Evolutionary conservation across 2,888 invertebrate species (phyloP).

Genomic region (Colletes collaris): DNA sequence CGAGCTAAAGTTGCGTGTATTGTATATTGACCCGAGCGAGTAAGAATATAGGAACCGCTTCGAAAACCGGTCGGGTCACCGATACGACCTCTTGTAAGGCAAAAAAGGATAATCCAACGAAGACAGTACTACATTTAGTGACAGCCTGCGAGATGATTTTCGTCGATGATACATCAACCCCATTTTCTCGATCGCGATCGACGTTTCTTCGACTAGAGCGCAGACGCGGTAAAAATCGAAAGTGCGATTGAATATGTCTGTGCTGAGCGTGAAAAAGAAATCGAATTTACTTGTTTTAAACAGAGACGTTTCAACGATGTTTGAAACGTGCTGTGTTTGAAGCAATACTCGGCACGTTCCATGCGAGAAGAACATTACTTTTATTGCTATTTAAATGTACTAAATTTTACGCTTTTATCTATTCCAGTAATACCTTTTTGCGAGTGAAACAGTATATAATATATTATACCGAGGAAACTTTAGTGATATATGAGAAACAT

Average conservation of each 20-base stretch:
- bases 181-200: neutral
- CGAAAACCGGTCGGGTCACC: slow-evolving; percentile 59
- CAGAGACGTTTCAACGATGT: neutral
- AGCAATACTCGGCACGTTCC: slow-evolving; percentile 33
- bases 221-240: slow-evolving; percentile 18
- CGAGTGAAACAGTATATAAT: too few species aligned
- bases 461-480: too few species aligned
- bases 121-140: slow-evolving; percentile 52
- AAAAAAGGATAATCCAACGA: slow-evolving; percentile 35
- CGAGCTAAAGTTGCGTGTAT: slow-evolving; percentile 42
- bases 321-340: too few species aligned
- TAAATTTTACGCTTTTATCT: neutral
- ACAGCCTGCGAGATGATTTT: slow-evolving; percentile 32
- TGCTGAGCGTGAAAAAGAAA: neutral
- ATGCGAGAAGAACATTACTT: slow-evolving; percentile 8
- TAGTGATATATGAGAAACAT: too few species aligned
- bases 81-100: slow-evolving; percentile 54
- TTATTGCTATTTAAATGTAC: neutral
- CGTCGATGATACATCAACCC: slow-evolving; percentile 35
- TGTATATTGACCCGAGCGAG: slow-evolving; percentile 42
- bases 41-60: slow-evolving; percentile 33
- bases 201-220: slow-evolving; percentile 4
- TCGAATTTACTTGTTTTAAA: neutral
- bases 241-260: neutral
- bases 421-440: neutral